phyloP scores from a whole-genome alignment of 2,888 invertebrate species.

The Allolobophora icterica region DNA sequence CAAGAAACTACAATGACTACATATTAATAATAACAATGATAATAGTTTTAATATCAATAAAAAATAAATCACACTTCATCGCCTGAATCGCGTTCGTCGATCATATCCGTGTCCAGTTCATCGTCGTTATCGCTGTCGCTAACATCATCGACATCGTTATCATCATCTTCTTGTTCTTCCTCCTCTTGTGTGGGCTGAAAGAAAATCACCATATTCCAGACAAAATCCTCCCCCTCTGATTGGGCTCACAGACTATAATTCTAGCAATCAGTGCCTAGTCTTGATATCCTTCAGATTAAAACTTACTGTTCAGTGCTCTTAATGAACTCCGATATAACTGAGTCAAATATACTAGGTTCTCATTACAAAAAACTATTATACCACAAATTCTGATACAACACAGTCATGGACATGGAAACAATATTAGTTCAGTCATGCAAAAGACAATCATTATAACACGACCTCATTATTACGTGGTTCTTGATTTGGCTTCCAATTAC shows the following conservation, averaged over 20 bases:
- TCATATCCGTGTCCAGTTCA: conserved; percentile 63
- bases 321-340: background rate
- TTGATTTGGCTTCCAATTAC: too few relatives aligned
- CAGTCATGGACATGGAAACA: too few relatives aligned
- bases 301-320: background rate
- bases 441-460: too few relatives aligned
- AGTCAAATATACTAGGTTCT: background rate
- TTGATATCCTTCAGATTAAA: background rate
- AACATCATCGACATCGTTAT: conserved; percentile 65
- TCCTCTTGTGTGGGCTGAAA: conserved; percentile 56
- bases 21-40: too few relatives aligned
- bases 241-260: background rate
- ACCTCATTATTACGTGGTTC: too few relatives aligned
- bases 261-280: background rate
- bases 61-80: conserved; percentile 48
- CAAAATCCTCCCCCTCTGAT: conserved; percentile 60
- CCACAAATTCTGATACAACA: too few relatives aligned
- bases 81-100: conserved; percentile 49
- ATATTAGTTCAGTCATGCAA: too few relatives aligned
- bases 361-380: too few relatives aligned
- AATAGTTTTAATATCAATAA: too few relatives aligned
- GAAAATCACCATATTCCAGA: background rate
- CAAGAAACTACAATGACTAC: too few relatives aligned
- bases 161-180: conserved; percentile 65
- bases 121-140: conserved; percentile 65